Evolutionary conservation across 2,113 vertebrate species (phyloP).

Genomic region (Myiopsitta monachus): DNA sequence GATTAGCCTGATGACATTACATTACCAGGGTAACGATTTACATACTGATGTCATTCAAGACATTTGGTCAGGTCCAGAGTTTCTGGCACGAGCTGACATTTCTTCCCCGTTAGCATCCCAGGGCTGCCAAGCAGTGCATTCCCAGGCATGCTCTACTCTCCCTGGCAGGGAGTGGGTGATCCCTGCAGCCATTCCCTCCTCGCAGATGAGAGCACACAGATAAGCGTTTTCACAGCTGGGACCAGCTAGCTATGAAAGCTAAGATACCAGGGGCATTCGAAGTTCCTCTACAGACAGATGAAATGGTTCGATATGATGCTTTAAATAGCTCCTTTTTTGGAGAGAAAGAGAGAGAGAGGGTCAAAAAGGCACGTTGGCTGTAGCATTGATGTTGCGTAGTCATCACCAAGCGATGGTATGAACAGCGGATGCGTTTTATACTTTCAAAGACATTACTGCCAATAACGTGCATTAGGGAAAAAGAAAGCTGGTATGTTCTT

Average conservation of each 20-base stretch:
- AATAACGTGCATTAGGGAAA: neutral
- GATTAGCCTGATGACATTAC: neutral
- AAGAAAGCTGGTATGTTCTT: neutral
- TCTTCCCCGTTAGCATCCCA: neutral
- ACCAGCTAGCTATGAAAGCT: neutral
- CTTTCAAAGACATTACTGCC: neutral
- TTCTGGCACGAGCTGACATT: neutral
- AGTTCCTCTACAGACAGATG: neutral
- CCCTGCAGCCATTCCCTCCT: neutral
- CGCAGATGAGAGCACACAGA: neutral
- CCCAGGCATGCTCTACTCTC: neutral
- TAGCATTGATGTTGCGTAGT: neutral
- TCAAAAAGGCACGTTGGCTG: neutral
- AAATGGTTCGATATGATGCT: neutral
- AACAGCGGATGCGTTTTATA: neutral
- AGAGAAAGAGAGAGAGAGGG: neutral
- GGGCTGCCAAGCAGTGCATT: neutral
- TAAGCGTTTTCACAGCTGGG: neutral
- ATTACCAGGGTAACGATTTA: neutral
- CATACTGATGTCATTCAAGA: neutral
- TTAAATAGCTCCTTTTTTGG: constrained; percentile 10
- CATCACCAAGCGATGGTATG: neutral
- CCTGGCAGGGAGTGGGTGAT: neutral
- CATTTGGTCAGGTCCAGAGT: neutral
- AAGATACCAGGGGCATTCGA: neutral